Conservation (phyloP, 2,113 vertebrate species). For the Podiceps cristatus region DNA sequence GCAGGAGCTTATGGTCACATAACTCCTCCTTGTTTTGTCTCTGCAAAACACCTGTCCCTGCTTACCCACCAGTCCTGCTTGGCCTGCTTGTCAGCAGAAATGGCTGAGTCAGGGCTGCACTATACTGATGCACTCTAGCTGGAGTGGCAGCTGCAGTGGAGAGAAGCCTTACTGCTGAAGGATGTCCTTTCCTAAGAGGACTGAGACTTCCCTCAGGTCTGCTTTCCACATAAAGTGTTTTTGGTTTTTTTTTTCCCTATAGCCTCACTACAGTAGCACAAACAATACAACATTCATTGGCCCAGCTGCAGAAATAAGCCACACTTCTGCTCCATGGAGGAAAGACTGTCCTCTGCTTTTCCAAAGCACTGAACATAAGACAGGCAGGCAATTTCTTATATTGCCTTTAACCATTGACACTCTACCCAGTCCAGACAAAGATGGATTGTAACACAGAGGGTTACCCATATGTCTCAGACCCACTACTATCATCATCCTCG, state of each 20-base stretch:
- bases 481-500: background rate
- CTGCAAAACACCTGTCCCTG: background rate
- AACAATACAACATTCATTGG: background rate
- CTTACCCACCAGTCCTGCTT: background rate
- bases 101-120: background rate
- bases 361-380: background rate
- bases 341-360: background rate
- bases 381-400: background rate
- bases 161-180: background rate
- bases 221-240: background rate
- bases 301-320: background rate
- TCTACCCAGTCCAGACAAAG: background rate
- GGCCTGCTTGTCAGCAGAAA: background rate
- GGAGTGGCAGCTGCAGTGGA: background rate
- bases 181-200: background rate
- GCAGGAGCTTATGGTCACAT: background rate
- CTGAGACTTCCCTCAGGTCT: background rate
- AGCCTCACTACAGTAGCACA: background rate
- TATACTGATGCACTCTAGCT: background rate
- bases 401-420: background rate
- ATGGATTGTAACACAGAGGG: background rate
- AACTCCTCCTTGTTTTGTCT: background rate
- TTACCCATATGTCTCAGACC: background rate
- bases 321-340: background rate
- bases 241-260: background rate